phyloP scores from a whole-genome alignment of 2,797 vertebrate genomes.

The Pipistrellus kuhlii region DNA sequence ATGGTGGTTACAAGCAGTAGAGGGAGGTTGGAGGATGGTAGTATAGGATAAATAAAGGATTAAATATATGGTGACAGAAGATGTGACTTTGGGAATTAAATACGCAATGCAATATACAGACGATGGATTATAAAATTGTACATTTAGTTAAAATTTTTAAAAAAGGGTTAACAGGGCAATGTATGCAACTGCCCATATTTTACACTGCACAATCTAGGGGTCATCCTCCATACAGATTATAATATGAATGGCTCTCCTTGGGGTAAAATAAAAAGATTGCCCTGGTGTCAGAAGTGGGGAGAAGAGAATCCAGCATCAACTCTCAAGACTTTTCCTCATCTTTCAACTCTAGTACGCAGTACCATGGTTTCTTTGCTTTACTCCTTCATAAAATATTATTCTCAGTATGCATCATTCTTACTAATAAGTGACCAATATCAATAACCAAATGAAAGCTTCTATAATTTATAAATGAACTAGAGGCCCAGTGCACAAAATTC shows the following conservation, averaged over 20 bases:
- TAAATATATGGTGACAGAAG: not conserved
- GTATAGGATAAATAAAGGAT: not conserved
- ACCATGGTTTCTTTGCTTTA: not conserved
- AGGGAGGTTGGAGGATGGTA: not conserved
- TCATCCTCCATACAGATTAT: too few species aligned
- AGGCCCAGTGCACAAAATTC: too few species aligned
- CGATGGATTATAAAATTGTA: not conserved
- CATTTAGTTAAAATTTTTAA: not conserved
- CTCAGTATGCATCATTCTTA: not conserved
- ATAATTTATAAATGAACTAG: not conserved
- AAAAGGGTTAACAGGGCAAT: not conserved
- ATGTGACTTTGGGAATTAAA: not conserved
- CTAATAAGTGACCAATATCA: not conserved
- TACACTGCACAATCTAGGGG: not conserved
- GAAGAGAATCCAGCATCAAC: not conserved
- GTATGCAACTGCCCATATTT: accelerated
- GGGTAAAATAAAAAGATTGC: not conserved
- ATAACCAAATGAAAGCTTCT: not conserved
- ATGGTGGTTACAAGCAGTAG: not conserved
- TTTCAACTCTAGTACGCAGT: not conserved
- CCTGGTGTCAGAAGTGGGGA: not conserved
- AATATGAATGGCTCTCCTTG: not conserved
- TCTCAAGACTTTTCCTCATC: not conserved
- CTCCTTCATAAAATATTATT: not conserved
- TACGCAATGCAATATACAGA: not conserved